A percentile compares a stretch with the other conserved stretches of the same genome.
Conservation (phyloP, 37 sponge, comb jelly and placozoan genomes). For the Beroe forskalii region DNA sequence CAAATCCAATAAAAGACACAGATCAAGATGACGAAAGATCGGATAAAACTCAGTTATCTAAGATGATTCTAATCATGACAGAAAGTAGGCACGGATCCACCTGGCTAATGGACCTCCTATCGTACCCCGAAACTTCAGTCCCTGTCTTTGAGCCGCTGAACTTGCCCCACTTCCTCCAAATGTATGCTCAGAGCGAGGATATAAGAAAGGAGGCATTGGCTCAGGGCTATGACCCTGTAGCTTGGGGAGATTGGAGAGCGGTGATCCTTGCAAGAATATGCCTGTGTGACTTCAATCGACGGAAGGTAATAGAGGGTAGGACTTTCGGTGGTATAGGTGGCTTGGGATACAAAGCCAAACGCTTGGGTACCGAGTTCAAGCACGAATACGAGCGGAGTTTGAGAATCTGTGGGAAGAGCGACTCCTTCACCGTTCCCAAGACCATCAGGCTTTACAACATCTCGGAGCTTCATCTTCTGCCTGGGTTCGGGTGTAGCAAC, state of each 20-base stretch:
- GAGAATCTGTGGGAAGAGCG: neutral
- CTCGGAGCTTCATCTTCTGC: neutral
- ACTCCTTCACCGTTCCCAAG: conserved; percentile 4
- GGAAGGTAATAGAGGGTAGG: neutral
- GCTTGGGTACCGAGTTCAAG: neutral
- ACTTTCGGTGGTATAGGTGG: neutral
- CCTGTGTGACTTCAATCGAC: neutral
- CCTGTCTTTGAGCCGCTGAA: conserved; percentile 43
- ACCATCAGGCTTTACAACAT: conserved; percentile 51
- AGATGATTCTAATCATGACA: conserved; percentile 16
- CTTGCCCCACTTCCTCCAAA: neutral
- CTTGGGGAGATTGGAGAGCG: neutral
- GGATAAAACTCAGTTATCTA: neutral
- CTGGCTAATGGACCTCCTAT: conserved; percentile 16
- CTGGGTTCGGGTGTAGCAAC: neutral
- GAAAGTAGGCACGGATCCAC: conserved; percentile 21
- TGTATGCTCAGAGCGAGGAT: conserved; percentile 6
- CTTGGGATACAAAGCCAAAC: conserved; percentile 18
- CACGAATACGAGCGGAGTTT: neutral
- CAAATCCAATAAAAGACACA: too few relatives aligned
- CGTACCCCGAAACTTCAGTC: neutral
- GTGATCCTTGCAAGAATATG: neutral
- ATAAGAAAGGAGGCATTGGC: neutral
- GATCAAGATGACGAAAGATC: too few relatives aligned
- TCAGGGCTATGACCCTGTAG: neutral